phyloP scores from a whole-genome alignment of 1,140 invertebrate genomes.

The Temnothorax nylanderi region DNA sequence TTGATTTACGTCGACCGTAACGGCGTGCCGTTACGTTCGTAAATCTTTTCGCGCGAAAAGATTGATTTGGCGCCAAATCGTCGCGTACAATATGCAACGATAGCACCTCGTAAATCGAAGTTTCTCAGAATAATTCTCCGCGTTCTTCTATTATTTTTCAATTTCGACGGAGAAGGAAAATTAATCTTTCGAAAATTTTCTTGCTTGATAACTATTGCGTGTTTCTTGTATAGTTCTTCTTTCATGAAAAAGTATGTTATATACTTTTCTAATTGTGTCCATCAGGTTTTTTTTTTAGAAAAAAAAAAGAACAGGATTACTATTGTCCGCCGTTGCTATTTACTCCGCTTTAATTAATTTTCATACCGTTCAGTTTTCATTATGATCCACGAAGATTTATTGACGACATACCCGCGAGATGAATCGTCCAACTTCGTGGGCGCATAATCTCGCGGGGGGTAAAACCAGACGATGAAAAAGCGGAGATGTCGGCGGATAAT shows the following conservation, averaged over 20 bases:
- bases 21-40: background rate
- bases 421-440: constrained; percentile 13
- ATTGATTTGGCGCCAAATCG: constrained; percentile 48
- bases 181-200: background rate
- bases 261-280: background rate
- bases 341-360: constrained; percentile 12
- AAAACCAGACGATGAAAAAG: constrained; percentile 30
- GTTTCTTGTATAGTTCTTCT: background rate
- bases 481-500: constrained; percentile 35
- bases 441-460: constrained; percentile 20
- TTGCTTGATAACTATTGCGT: background rate
- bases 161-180: background rate
- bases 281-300: no score
- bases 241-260: background rate
- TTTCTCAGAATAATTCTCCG: background rate
- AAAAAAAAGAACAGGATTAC: background rate
- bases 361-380: background rate
- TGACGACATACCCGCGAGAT: constrained; percentile 10
- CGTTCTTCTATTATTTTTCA: constrained; percentile 22
- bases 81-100: background rate
- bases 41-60: constrained; percentile 19
- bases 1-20: constrained; percentile 28
- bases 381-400: constrained; percentile 25
- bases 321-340: background rate
- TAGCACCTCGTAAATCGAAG: constrained; percentile 28